Conservation (phyloP, 2,113 vertebrate genomes). For the Synodontis membranacea region DNA sequence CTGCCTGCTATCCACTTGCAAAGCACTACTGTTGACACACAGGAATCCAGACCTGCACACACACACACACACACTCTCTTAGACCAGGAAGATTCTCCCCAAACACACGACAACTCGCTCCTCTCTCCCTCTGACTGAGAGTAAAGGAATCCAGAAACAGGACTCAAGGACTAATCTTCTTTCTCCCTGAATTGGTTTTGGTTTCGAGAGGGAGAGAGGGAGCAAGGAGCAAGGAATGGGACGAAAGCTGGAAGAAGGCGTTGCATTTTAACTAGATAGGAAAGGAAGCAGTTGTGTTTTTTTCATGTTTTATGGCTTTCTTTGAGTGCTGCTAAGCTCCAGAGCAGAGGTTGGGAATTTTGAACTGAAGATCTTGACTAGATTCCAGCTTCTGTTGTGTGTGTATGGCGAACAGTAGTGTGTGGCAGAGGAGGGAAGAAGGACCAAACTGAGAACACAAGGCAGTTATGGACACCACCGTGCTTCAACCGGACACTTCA, state of each 20-base stretch:
- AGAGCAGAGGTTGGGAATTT: slow-evolving; percentile 41
- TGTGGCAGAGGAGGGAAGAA: slow-evolving; percentile 38
- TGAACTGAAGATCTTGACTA: slow-evolving; percentile 29
- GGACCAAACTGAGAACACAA: slow-evolving; percentile 64
- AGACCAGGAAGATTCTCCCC: slow-evolving; percentile 52
- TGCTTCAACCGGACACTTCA: slow-evolving; percentile 61
- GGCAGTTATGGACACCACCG: slow-evolving; percentile 71
- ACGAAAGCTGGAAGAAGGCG: slow-evolving; percentile 61
- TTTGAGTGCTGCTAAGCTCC: slow-evolving; percentile 47
- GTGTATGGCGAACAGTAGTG: slow-evolving; percentile 18
- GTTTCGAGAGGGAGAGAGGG: slow-evolving; percentile 32
- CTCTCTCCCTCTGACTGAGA: slow-evolving; percentile 60
- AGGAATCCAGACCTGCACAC: slow-evolving; percentile 46
- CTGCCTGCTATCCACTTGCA: slow-evolving; percentile 50
- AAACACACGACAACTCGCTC: slow-evolving; percentile 45
- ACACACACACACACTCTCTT: slow-evolving; percentile 22
- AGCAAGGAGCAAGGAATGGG: slow-evolving; percentile 54
- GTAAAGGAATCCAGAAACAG: slow-evolving; percentile 56
- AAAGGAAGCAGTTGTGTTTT: slow-evolving; percentile 62
- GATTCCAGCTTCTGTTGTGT: slow-evolving; percentile 26
- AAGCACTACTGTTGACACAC: slow-evolving; percentile 55
- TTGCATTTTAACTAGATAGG: slow-evolving; percentile 69
- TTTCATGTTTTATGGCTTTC: slow-evolving; percentile 50
- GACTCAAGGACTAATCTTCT: slow-evolving; percentile 41
- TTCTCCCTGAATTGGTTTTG: slow-evolving; percentile 32